Evolutionary conservation across 92 coral and sea anemone species (phyloP), one percentile per base, ranked within the genome.

Genomic region (Siderastrea siderea): DNA sequence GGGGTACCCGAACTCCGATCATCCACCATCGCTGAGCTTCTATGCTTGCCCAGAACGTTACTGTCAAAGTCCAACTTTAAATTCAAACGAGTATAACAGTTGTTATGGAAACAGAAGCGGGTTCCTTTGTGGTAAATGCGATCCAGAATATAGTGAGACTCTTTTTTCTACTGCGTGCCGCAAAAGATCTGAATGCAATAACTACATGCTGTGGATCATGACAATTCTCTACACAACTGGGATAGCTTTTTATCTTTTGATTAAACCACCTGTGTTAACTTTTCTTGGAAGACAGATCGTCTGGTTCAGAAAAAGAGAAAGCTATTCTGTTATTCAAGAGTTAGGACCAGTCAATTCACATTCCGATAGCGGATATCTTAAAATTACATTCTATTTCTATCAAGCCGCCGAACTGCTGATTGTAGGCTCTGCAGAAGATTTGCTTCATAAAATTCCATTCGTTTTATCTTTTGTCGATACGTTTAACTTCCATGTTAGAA

Each of bases 381-480:
- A 93, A 73, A 95, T 95, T 44, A 74, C 92, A 1, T 96, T 94
- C 71, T 96, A 96, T 78, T 96, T 94, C 69, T 96, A 95, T 67
- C 99, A 96, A 86, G 89, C 88, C 67, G 88, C 93, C 49, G 89
- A 93, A 51, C 49, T 95, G 7, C 86, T 96, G 10, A 83, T 96
- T 55, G 81, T 89, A 3, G 75, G 92, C 17, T 62, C 92, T 7
- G 79, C 90, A 11, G 80, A 74, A 7, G 66, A 71, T 53, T 51
- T 54, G 45, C 51, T 89, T 7, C 16, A 68, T 2, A 85, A 81
- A 19, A 67, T 75, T 10, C 84, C 84, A 10, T 63, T 92, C 43
- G 53, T 94, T 8, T 79, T 48, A 54, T 86, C 93, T 38, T 83
- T 94, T 38, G 46, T 90, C 1, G 93, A 92, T 9, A 66, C 85